phyloP scores from a whole-genome alignment of 2,113 vertebrate genomes.

The Sitta europaea region DNA sequence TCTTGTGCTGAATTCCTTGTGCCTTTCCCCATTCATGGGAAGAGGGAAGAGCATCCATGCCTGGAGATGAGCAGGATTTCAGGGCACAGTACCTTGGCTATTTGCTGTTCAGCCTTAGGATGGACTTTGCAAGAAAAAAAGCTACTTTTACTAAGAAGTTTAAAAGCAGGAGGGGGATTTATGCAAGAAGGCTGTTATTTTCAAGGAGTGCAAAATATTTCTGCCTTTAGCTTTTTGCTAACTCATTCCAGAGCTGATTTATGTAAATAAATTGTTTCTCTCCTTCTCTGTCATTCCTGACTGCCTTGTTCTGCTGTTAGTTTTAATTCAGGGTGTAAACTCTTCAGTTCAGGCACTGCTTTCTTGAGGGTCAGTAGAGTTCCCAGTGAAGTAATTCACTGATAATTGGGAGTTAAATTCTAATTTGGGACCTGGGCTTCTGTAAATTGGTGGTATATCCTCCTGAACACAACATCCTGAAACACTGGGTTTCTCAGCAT shows the following conservation, averaged over 20 bases:
- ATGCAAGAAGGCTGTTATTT: no score
- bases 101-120: not conserved
- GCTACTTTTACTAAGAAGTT: not conserved
- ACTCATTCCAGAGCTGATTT: not conserved
- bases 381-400: not conserved
- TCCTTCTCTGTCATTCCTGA: not conserved
- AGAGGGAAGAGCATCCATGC: not conserved
- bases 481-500: not conserved
- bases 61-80: not conserved
- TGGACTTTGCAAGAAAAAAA: not conserved
- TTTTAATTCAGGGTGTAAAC: not conserved
- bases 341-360: not conserved
- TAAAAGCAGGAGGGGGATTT: not conserved
- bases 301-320: not conserved
- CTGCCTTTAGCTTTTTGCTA: not conserved
- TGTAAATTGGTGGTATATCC: not conserved
- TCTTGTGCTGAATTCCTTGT: not conserved
- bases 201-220: not conserved
- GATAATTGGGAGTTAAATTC: not conserved
- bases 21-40: not conserved
- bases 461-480: not conserved
- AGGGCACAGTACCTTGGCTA: not conserved
- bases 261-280: not conserved
- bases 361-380: not conserved
- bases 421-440: not conserved